phyloP scores from a whole-genome alignment of 2,888 invertebrate genomes.

The Petrophora chlorosata region DNA sequence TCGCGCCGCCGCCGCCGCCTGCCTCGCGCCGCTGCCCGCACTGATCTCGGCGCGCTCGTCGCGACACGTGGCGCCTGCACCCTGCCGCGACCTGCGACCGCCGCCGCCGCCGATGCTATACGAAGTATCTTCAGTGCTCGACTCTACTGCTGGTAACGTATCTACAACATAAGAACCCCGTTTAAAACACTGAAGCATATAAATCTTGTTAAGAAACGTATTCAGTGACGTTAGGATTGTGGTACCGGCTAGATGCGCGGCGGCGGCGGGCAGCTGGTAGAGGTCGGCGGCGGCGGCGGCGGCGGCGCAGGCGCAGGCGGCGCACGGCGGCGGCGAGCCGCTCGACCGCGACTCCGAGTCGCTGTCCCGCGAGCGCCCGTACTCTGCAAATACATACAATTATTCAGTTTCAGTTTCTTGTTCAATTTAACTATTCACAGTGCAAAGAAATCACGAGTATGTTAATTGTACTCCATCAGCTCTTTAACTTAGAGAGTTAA shows the following conservation, averaged over 20 bases:
- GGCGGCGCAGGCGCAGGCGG: conserved; percentile 71
- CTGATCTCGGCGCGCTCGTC: conserved; percentile 16
- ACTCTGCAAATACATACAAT: conserved; percentile 44
- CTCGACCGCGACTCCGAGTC: conserved; percentile 75
- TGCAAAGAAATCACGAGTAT: too few species aligned
- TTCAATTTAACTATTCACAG: too few species aligned
- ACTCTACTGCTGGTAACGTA: conserved; percentile 37
- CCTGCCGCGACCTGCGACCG: not conserved
- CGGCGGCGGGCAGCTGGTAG: conserved; percentile 52
- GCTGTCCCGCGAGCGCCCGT: conserved; percentile 54
- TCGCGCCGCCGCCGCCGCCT: conserved; percentile 24
- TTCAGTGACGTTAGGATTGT: too few species aligned
- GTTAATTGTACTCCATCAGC: too few species aligned
- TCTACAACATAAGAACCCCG: not conserved
- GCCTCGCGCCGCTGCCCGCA: conserved; percentile 21
- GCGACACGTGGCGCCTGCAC: not conserved
- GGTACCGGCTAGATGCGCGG: not conserved
- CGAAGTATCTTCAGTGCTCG: conserved; percentile 60
- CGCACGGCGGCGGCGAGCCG: conserved; percentile 73
- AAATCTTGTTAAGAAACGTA: too few species aligned
- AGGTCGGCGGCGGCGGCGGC: conserved; percentile 66
- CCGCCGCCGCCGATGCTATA: conserved; percentile 38
- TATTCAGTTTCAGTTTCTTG: too few species aligned
- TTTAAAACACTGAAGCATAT: not conserved
- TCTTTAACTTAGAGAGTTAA: too few species aligned